Percentiles rank a stretch among this genome's conserved stretches.
These are phyloP conservation scores for Mesoligia furuncula DNA, from an alignment of 2,888 invertebrate species.

Conservation along the genomic window DNA sequence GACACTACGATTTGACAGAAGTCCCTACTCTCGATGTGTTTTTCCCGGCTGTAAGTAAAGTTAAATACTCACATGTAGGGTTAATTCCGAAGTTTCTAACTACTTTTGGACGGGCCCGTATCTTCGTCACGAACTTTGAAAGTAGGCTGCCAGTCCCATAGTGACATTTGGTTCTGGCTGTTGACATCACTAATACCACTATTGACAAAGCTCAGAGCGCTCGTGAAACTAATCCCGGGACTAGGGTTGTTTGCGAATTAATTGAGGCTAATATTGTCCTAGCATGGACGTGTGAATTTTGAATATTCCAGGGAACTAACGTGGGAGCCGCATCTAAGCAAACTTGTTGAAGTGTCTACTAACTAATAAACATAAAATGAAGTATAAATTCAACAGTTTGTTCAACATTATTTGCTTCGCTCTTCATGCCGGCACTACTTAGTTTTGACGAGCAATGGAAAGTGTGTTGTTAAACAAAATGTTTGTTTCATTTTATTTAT, in stretches of 20 bases:
- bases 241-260: constrained; percentile 23
- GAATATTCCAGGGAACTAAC: not conserved
- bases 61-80: not conserved
- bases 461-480: not conserved
- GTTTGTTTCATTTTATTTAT: not conserved
- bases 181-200: constrained; percentile 7
- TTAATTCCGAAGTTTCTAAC: not conserved
- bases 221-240: not conserved
- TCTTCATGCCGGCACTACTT: not conserved
- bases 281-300: not conserved
- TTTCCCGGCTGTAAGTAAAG: not conserved
- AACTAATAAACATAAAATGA: constrained; percentile 20
- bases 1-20: not conserved
- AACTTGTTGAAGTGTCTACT: constrained; percentile 6
- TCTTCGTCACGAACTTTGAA: not conserved
- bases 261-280: constrained; percentile 27
- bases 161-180: too few relatives aligned
- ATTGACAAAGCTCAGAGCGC: constrained; percentile 29
- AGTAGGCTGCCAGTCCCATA: not conserved
- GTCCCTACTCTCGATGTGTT: not conserved
- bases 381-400: constrained; percentile 9
- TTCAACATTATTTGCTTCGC: not conserved
- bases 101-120: not conserved
- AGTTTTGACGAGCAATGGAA: not conserved
- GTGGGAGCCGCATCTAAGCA: constrained; percentile 4